Base-by-base conservation (phyloP, 2,888 invertebrate genomes). In the Calliscelio sp. region DNA sequence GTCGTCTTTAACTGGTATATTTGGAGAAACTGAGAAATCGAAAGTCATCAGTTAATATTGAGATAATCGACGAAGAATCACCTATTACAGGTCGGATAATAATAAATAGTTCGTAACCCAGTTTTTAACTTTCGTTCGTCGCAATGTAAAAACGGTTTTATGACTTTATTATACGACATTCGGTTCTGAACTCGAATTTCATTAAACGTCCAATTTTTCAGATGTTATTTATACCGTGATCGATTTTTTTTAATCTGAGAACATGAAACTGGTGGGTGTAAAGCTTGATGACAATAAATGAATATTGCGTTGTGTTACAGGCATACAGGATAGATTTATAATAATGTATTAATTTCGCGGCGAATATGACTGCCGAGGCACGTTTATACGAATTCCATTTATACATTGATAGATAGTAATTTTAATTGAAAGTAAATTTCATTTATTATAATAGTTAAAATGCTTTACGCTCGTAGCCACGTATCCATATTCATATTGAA, bases 361-460 rank as follows among this genome's bases (percentile, higher is more conserved):
- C 10, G 46, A 63, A 63, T 70, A 55, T 68, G 25, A 16, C 32
- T 55, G 38, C 7, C 18, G 7, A 20, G 18, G 22, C 68, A 81
- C 81, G 63, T 71, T 63, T 38, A 55, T 66, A 66, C 57, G 44
- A 71, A 66, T 66, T 49, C 41, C 55, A 71, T 78, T 68, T 78
- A 70, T 81, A 73, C 25, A 68, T 63, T 41, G 81, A 59, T 53
- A 78, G 74, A 79, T 79, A 79, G 66, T 79, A 63, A 83, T 79
- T 83, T 74, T 51, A 73, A 70, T 79, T 79, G 83, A 83, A 83
- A 83, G 55, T 79, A 83, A 79, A 83, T 83, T 79, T 75, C 79
- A 75, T 79, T 79, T 83, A 75, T 79, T 79, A 83, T 83, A 83
- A 83, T 83, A 83, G 79, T 79, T 79, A 68, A 79, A 83, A 79